Base-by-base conservation (phyloP, 2,113 vertebrate species). In the Peromyscus polionotus region DNA sequence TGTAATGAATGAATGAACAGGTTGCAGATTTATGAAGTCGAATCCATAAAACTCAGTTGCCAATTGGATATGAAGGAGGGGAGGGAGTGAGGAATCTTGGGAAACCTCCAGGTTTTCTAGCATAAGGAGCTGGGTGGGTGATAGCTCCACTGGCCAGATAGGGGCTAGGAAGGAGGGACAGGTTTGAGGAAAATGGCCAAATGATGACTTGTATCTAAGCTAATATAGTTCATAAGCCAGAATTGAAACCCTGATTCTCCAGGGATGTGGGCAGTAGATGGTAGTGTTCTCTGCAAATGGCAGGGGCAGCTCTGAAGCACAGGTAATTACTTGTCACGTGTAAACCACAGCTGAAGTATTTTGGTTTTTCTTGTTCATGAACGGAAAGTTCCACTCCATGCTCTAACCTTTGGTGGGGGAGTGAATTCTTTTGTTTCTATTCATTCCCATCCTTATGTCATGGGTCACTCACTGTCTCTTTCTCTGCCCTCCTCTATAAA, bases 11-110 rank as follows among this genome's bases (percentile, higher is more conserved):
- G 26, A 88, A 51, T 95, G 73, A 92, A 88, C 77, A 85, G 93
- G 76, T 89, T 77, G 79, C 77, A 85, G 63, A 93, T 59, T 94
- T 88, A 92, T 75, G 75, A 93, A 93, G 79, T 61, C 67, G 26
- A 92, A 79, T 79, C 59, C 91, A 88, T 90, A 79, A 75, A 96
- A 92, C 48, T 88, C 75, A 54, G 61, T 33, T n/a, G 80, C 68
- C 88, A 48, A 51, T 81, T 95, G 88, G 88, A 76, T 90, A 59
- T 19, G 88, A 90, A 42, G 31, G 63, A 87, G 57, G 42, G 17
- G 63, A 90, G 26, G 54, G 36, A 59, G 76, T 28, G 80, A 96
- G 51, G 54, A 65, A 65, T 94, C 72, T 92, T 68, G 86, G 67
- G 33, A 95, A 79, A 67, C 1, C 4, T 65, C n/a, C 68, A 80